Conservation (phyloP, 1,140 invertebrate genomes). For the Drosophila simulans region DNA sequence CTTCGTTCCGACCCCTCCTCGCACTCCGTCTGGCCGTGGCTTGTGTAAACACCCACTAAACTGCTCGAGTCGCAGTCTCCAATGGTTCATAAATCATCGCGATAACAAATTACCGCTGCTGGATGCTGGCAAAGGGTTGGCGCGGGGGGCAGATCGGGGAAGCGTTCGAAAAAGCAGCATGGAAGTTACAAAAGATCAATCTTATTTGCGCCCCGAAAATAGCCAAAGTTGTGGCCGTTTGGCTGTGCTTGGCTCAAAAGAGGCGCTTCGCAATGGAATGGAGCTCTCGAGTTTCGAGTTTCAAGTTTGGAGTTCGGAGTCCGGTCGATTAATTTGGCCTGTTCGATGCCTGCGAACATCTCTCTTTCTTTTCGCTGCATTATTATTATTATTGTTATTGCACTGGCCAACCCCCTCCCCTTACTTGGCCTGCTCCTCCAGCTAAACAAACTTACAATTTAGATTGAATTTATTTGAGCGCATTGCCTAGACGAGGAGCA, state of each 20-base stretch:
- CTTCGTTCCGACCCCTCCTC: neutral
- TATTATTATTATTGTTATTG: slow-evolving; percentile 61
- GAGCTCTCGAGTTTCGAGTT: slow-evolving; percentile 13
- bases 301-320: slow-evolving; percentile 5
- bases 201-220: slow-evolving; percentile 78
- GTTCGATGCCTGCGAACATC: slow-evolving; percentile 47
- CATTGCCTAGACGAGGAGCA: slow-evolving; percentile 76
- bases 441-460: slow-evolving; percentile 84
- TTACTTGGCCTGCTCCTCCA: slow-evolving; percentile 33
- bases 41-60: slow-evolving; percentile 83
- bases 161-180: slow-evolving; percentile 62
- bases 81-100: slow-evolving; percentile 83
- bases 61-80: slow-evolving; percentile 43
- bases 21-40: slow-evolving; percentile 10
- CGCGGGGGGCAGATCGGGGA: slow-evolving; percentile 1
- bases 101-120: slow-evolving; percentile 83
- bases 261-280: slow-evolving; percentile 55
- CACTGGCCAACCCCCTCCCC: slow-evolving; percentile 2
- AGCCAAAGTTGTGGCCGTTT: slow-evolving; percentile 49
- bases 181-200: slow-evolving; percentile 84
- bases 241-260: slow-evolving; percentile 22
- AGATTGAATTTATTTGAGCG: slow-evolving; percentile 84
- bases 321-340: slow-evolving; percentile 48
- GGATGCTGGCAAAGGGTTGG: slow-evolving; percentile 17
- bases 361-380: slow-evolving; percentile 59